Base-by-base conservation (phyloP, 1,140 invertebrate genomes). In the Orius laevigatus region DNA sequence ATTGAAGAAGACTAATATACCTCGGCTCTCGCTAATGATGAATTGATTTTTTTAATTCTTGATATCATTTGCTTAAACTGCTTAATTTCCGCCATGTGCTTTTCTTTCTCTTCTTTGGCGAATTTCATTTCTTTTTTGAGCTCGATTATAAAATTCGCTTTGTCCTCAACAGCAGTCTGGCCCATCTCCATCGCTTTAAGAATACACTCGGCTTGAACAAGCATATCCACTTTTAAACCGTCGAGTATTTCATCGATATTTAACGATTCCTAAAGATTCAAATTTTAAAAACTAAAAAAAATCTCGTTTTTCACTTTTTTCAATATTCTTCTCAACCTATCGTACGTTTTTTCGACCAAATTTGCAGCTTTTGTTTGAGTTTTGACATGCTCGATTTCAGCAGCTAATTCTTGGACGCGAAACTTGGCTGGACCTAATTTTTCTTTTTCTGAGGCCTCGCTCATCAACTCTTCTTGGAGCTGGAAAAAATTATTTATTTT, bases 311-410 rank as follows among this genome's bases (percentile, higher is more conserved):
- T 14, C 12, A 33, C 43, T 31, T 45, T 45, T 45, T 45, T 45
- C 9, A 45, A 31, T 10, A 45, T 32, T 18, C 43, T 25, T 16
- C 43, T 31, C 6, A 19, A 3, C 15, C 15, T 20, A 6, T 45
- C 43, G 43, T 45, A 45, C 2, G 43, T 45, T n/a, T 45, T 45
- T 31, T 45, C 43, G 3, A 45, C 43, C 43, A 45, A 12, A n/a
- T 15, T 25, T 10, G 43, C 43, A 3, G 43, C 43, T 18, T 45
- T n/a, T 10, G 43, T 19, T 16, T 32, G 43, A 9, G 43, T 33
- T 45, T 45, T 45, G 5, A 31, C 43, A 31, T 45, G 20, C 32
- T 45, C 43, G 18, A 45, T 45, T 45, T 45, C 43, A 25, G 32
- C 43, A 5, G 43, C 43, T 10, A 45, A n/a, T 45, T 45, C 43